phyloP scores from a whole-genome alignment of 1,140 invertebrate species.

The Fopius arisanus region DNA sequence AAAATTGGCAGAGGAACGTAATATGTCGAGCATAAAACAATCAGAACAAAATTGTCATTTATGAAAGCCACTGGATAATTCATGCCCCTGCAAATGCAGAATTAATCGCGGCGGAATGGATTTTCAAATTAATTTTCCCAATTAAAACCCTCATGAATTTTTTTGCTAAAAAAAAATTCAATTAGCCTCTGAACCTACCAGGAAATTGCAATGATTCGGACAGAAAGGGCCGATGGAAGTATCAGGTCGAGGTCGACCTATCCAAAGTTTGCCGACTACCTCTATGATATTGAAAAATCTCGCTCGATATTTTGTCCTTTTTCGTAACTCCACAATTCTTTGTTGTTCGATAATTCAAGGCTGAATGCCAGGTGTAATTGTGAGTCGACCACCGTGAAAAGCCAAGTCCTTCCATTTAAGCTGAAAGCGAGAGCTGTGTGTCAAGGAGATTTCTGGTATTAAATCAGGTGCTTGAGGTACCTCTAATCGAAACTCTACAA shows the following conservation, averaged over 20 bases:
- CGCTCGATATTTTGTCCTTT: neutral
- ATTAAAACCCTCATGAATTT: neutral
- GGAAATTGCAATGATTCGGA: neutral
- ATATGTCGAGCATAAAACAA: too few relatives aligned
- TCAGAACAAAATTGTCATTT: too few relatives aligned
- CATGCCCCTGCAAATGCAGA: neutral
- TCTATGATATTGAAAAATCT: neutral
- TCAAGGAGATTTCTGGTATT: neutral
- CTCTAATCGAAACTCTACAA: neutral
- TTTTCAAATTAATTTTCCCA: neutral
- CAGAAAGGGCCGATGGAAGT: neutral
- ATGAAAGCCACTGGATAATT: too few relatives aligned
- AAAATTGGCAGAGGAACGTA: too few relatives aligned
- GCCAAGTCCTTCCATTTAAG: neutral
- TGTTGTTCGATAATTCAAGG: neutral
- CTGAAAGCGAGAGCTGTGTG: neutral
- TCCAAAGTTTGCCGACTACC: neutral
- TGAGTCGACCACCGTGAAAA: neutral
- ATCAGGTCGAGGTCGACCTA: neutral
- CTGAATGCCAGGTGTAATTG: neutral
- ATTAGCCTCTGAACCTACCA: neutral
- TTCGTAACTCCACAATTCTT: neutral
- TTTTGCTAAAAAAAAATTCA: neutral
- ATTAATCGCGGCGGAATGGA: too few relatives aligned
- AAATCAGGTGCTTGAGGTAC: neutral